phyloP scores from a whole-genome alignment of 2,113 vertebrate genomes.

The Phycodurus eques region DNA sequence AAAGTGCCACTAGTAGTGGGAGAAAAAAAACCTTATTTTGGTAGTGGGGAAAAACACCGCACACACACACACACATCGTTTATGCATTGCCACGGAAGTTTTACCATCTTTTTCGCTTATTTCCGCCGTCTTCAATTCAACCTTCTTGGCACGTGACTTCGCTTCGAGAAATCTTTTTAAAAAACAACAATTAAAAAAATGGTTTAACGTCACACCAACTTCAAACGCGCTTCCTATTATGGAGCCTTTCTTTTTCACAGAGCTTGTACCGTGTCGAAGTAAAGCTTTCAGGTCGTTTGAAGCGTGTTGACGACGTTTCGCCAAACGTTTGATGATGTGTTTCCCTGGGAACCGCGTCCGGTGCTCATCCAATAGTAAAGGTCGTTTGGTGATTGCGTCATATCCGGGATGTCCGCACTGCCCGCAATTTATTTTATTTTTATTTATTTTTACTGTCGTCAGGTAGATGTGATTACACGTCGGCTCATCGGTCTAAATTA shows the following conservation, averaged over 20 bases:
- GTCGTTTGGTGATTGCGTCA: background rate
- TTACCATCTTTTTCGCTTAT: slow-evolving; percentile 2
- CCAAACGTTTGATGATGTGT: slow-evolving; percentile 35
- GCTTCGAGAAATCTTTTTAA: background rate
- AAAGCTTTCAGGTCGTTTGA: slow-evolving; percentile 4
- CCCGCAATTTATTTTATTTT: too few species aligned
- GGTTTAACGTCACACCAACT: background rate
- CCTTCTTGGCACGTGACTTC: background rate
- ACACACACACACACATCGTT: background rate
- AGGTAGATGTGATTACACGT: too few species aligned
- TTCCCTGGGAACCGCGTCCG: slow-evolving; percentile 44
- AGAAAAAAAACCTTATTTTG: too few species aligned
- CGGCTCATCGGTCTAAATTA: too few species aligned
- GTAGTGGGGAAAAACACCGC: too few species aligned
- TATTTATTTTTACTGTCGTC: too few species aligned
- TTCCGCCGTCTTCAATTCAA: background rate
- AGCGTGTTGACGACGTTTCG: background rate
- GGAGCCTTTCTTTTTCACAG: background rate
- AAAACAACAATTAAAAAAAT: background rate
- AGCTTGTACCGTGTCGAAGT: background rate
- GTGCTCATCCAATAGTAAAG: slow-evolving; percentile 22
- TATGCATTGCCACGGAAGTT: too few species aligned
- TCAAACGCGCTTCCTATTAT: background rate
- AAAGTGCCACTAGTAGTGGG: background rate
- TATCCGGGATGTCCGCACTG: background rate